Conservation (phyloP, 2,113 vertebrate genomes). For the Piprites chloris region DNA sequence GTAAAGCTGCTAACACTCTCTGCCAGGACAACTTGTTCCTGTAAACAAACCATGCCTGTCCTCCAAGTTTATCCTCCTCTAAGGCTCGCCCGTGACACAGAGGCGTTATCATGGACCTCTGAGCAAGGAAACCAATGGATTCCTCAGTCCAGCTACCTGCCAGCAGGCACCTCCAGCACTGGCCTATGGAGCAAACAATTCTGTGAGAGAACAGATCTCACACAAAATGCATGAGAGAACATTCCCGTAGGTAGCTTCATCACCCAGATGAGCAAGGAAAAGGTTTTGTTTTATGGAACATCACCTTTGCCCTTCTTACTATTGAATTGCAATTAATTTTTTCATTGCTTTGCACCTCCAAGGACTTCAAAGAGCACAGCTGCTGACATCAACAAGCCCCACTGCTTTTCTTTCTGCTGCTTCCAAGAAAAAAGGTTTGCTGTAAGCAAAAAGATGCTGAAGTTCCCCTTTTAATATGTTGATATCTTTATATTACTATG, state of each 20-base stretch:
- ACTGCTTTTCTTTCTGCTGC: neutral
- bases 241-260: fast-evolving
- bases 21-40: neutral
- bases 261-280: neutral
- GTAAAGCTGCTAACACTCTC: neutral
- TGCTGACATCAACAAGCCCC: neutral
- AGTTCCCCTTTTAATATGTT: neutral
- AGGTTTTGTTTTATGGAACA: neutral
- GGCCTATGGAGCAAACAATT: neutral
- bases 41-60: neutral
- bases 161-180: neutral
- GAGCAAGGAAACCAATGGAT: neutral
- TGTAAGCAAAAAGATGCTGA: neutral
- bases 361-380: neutral
- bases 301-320: neutral
- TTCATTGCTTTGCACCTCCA: neutral
- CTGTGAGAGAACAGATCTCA: neutral
- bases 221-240: neutral
- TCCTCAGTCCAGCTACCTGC: neutral
- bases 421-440: neutral
- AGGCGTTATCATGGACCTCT: neutral
- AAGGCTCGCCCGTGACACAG: neutral
- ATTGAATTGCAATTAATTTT: neutral
- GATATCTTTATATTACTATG: neutral
- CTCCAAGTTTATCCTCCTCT: neutral